Evolutionary conservation across 2,797 vertebrate genomes (phyloP).

Genomic region (Pristis pectinata): DNA sequence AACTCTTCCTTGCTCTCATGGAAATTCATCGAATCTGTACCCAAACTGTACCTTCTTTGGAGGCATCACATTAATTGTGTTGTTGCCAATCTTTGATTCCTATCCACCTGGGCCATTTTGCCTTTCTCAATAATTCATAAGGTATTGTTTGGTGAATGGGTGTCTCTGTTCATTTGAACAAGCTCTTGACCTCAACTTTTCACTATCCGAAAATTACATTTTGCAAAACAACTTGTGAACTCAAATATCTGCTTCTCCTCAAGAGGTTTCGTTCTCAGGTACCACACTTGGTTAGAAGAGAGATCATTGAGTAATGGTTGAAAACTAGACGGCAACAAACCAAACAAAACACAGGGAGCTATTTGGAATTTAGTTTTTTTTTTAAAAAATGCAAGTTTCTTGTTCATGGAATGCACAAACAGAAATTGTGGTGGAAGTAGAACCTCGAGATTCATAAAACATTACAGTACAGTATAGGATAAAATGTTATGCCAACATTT

Average conservation of each 20-base stretch:
- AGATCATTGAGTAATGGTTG: background rate
- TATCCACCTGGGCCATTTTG: too few species aligned
- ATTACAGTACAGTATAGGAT: too few species aligned
- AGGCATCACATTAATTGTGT: background rate
- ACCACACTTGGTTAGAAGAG: background rate
- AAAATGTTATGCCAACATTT: too few species aligned
- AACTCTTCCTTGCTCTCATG: background rate
- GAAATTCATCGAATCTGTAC: background rate
- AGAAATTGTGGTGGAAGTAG: background rate
- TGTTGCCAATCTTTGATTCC: background rate
- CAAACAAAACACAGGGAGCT: background rate
- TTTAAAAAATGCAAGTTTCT: background rate
- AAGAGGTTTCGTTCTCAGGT: background rate
- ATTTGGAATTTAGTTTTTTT: background rate
- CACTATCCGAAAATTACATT: background rate
- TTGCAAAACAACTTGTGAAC: background rate
- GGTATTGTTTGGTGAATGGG: background rate
- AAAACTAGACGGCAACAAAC: too few species aligned
- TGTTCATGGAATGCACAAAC: background rate
- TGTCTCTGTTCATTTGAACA: background rate
- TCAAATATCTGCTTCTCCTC: background rate
- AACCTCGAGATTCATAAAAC: background rate
- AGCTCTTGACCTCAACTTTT: background rate
- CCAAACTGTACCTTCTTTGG: background rate
- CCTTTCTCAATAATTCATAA: background rate